A percentile compares a stretch with the other conserved stretches of the same genome.
Evolutionary conservation across 1,140 invertebrate species (phyloP).

Genomic region (Trichomalopsis sarcophagae): DNA sequence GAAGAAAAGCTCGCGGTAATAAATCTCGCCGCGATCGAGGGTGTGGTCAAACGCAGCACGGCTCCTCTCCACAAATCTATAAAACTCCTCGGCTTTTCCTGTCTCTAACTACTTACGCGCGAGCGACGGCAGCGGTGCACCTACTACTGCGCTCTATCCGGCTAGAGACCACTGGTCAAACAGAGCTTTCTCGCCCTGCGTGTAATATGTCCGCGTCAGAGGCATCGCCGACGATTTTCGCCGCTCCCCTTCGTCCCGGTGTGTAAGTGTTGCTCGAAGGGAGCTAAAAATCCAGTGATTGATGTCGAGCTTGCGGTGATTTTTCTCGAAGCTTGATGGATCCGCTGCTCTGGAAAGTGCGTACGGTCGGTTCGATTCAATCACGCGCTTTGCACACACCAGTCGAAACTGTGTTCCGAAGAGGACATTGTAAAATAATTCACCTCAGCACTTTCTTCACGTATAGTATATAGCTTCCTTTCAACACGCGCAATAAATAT

Average conservation of each 20-base stretch:
- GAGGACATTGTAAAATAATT: not conserved
- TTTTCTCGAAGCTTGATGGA: not conserved
- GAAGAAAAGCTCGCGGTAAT: slow-evolving; percentile 54
- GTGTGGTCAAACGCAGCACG: slow-evolving; percentile 72
- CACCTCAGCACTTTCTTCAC: not conserved
- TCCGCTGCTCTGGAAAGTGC: not conserved
- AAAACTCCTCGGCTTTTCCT: slow-evolving; percentile 55
- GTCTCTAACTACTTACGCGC: not conserved
- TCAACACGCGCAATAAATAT: not conserved
- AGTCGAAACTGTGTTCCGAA: no score
- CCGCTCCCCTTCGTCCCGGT: not conserved
- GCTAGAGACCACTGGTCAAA: slow-evolving; percentile 64
- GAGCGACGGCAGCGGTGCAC: slow-evolving; percentile 26
- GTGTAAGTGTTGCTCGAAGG: not conserved
- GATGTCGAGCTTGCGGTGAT: slow-evolving; percentile 9
- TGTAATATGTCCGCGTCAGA: slow-evolving; percentile 70
- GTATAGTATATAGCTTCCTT: not conserved
- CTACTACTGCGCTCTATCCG: slow-evolving; percentile 26
- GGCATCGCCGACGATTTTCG: slow-evolving; percentile 60
- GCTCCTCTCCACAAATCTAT: slow-evolving; percentile 71
- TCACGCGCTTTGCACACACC: not conserved
- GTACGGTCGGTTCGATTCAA: not conserved
- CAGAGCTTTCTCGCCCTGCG: slow-evolving; percentile 54
- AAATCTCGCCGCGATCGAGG: slow-evolving; percentile 70
- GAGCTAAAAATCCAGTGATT: slow-evolving; percentile 33